Conservation (phyloP, 1,140 invertebrate species). For the Pseudobourletiella spinata region DNA sequence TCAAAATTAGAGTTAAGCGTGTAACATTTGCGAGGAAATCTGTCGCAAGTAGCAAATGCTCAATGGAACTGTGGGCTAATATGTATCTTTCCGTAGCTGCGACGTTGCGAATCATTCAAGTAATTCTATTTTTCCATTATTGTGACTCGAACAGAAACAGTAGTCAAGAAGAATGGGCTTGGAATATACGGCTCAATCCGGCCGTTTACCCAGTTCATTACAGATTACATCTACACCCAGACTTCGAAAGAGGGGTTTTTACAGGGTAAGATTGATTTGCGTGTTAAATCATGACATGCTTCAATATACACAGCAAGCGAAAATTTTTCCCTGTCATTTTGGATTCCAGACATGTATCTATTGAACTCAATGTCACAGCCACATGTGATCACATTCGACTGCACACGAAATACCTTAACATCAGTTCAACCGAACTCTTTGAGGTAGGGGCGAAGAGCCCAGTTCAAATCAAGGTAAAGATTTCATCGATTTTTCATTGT, state of each 20-base stretch:
- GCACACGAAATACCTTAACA: conserved; percentile 40
- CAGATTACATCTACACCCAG: conserved; percentile 45
- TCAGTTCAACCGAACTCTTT: background rate
- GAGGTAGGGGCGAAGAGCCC: background rate
- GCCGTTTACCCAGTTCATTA: conserved; percentile 57
- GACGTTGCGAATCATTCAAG: background rate
- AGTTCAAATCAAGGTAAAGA: background rate
- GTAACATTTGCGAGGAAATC: background rate
- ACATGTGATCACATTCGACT: conserved; percentile 42
- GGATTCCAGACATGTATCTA: conserved; percentile 9
- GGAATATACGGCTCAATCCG: conserved; percentile 52
- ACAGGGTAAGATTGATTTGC: conserved; percentile 41
- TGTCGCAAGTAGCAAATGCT: background rate
- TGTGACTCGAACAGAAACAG: conserved; percentile 35
- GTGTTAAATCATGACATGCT: background rate
- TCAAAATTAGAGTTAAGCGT: background rate
- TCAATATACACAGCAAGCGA: background rate
- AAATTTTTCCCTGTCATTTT: background rate
- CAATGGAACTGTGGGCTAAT: background rate
- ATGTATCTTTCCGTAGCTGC: background rate
- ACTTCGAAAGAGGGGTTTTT: conserved; percentile 42
- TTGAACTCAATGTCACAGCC: conserved; percentile 33
- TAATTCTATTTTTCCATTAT: background rate
- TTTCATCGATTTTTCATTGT: background rate
- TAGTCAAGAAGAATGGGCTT: too few relatives aligned